Evolutionary conservation across 2,113 vertebrate species (phyloP).

Genomic region (Tragelaphus imberbis): DNA sequence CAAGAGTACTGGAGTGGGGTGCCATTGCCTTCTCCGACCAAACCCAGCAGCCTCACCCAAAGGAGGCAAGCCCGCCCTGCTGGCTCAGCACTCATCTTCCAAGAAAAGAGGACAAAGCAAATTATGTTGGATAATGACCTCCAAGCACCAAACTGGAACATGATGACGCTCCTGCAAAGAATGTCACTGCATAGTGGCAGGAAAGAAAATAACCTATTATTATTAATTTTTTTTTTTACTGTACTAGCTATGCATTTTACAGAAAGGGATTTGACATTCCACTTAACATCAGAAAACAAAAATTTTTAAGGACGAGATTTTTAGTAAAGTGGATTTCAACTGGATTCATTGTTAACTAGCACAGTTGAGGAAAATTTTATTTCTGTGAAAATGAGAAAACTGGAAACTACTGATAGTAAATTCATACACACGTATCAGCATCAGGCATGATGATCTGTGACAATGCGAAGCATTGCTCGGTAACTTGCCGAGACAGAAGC

Average conservation of each 20-base stretch:
- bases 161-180: fast-evolving
- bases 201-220: background rate
- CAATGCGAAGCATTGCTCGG: background rate
- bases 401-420: background rate
- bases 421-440: fast-evolving
- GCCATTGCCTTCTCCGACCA: no score
- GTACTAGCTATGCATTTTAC: background rate
- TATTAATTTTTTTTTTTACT: background rate
- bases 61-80: background rate
- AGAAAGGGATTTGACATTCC: background rate
- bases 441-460: background rate
- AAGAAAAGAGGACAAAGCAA: background rate
- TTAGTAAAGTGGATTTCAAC: background rate
- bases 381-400: background rate
- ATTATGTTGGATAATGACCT: background rate
- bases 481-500: background rate
- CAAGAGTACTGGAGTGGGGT: no score
- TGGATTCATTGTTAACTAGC: background rate
- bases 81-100: background rate
- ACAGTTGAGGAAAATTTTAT: background rate
- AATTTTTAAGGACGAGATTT: background rate
- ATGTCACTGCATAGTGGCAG: fast-evolving
- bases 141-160: background rate
- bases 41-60: no score
- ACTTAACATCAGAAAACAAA: background rate